phyloP scores from a whole-genome alignment of 2,797 vertebrate species.

The Vespertilio murinus region DNA sequence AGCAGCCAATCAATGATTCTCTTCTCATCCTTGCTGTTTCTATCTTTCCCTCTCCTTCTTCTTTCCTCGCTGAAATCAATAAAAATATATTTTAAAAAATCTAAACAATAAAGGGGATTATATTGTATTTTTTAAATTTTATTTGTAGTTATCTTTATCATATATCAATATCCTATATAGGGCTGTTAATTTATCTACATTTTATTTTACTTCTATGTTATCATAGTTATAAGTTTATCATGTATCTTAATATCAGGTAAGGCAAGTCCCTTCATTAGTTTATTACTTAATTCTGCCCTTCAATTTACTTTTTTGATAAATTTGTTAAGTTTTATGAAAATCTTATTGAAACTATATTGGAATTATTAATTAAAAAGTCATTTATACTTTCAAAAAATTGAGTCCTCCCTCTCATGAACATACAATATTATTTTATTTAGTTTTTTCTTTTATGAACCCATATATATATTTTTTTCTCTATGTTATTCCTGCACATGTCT shows the following conservation, averaged over 20 bases:
- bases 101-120: background rate
- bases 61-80: too few species aligned
- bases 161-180: background rate
- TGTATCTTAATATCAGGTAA: background rate
- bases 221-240: background rate
- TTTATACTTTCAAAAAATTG: background rate
- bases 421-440: background rate
- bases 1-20: too few species aligned
- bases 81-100: too few species aligned
- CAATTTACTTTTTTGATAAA: background rate
- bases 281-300: background rate
- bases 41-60: too few species aligned
- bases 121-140: background rate
- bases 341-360: background rate
- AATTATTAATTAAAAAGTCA: background rate
- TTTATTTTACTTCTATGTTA: background rate
- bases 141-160: background rate
- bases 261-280: background rate
- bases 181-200: background rate
- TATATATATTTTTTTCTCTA: background rate
- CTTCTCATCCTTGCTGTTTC: too few species aligned
- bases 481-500: background rate
- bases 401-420: background rate
- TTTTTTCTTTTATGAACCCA: background rate
- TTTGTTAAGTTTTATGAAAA: background rate